Percentiles rank a stretch among this genome's conserved stretches.
Evolutionary conservation across 2,113 vertebrate species (phyloP).

Genomic region (Lucifuga dentata): DNA sequence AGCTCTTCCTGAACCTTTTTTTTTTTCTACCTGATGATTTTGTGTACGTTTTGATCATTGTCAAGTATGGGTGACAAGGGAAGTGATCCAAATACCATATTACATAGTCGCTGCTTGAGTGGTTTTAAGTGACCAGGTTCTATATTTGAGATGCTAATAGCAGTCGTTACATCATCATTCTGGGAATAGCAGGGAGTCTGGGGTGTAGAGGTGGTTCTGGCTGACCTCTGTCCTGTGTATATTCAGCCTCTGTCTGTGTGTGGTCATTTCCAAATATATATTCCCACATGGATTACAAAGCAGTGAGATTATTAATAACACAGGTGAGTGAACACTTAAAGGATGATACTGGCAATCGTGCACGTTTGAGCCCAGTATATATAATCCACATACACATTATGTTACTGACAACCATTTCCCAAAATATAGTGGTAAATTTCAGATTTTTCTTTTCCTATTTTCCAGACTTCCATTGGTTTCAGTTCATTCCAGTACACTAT

Average conservation of each 20-base stretch:
- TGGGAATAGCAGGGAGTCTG: constrained; percentile 78
- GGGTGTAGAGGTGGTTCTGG: constrained; percentile 71
- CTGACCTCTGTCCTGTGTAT: constrained; percentile 71
- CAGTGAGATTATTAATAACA: constrained; percentile 57
- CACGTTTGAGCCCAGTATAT: too few species aligned
- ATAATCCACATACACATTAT: too few species aligned
- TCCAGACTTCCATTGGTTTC: too few species aligned
- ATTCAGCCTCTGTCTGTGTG: constrained; percentile 66
- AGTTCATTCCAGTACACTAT: too few species aligned
- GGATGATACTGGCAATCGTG: too few species aligned
- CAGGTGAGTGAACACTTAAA: constrained; percentile 60
- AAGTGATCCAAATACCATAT: constrained; percentile 58
- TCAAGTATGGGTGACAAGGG: constrained; percentile 32
- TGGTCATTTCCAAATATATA: constrained; percentile 79
- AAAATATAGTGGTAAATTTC: too few species aligned
- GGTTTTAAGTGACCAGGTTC: constrained; percentile 73
- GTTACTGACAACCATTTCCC: too few species aligned
- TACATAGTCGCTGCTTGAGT: constrained; percentile 72
- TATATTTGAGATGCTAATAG: constrained; percentile 76
- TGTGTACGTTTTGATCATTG: constrained; percentile 40
- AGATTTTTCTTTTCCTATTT: too few species aligned
- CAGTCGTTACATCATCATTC: constrained; percentile 77
- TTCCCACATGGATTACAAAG: constrained; percentile 71
- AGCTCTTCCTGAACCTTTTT: not conserved
- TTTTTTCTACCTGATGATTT: constrained; percentile 17